Base-by-base conservation (phyloP, 2,888 invertebrate species). In the Ichneumoninae sp. region DNA sequence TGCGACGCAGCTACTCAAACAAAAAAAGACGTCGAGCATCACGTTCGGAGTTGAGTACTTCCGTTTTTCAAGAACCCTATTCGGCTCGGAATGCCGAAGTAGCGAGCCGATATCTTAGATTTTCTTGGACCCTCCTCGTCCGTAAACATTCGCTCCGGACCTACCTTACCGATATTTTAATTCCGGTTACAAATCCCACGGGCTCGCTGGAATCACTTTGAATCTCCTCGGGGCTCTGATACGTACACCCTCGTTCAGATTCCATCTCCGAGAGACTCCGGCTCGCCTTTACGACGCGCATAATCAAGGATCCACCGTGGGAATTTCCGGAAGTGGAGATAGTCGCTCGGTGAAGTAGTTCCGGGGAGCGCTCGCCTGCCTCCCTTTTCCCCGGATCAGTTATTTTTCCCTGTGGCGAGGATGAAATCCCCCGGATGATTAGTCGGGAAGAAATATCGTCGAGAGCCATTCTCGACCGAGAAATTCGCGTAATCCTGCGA, bases 201-300 rank as follows among this genome's bases (percentile, higher is more conserved):
- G 68, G 77, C 80, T 68, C 52, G 47, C 47, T 26, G 68, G 70
- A 82, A 84, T 86, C 82, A 60, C 77, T 70, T 84, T 82, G 77
- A 74, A 82, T 68, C 60, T 69, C 60, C 70, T 82, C 47, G 62
- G 3, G 36, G 62, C 62, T n/a, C 36, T 7, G 62, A 36, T 36
- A 62, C 54, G 54, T 22, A 22, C 62, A 36, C 36, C 62, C 36
- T 36, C 30, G 30, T 62, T 62, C 10, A 22, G 19, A 50, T 47
- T 62, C 47, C 26, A 33, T 62, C 44, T 50, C 26, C 8, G 62
- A 22, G 50, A 2, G 33, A n/a, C 83, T 57, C 57, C 22, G 57
- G 57, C 22, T 26, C 57, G 57, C 22, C 26, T 57, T 57, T 57
- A 57, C 80, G 80, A 77, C 52, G 66, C 68, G 78, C 60, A 72